Evolutionary conservation across 2,888 invertebrate genomes (phyloP).

Genomic region (Leptothorax acervorum): DNA sequence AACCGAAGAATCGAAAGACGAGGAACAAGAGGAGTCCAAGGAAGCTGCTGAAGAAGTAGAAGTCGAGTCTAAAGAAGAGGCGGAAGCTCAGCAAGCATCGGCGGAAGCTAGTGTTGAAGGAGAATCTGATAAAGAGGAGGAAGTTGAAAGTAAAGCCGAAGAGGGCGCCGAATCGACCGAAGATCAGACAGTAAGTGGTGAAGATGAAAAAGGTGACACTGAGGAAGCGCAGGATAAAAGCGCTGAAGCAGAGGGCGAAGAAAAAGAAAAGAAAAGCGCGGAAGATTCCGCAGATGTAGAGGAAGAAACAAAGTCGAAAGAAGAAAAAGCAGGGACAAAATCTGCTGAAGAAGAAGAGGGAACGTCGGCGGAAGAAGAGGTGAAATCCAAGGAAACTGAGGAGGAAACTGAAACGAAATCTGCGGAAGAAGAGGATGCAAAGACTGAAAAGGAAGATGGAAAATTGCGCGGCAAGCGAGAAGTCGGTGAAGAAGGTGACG

Average conservation of each 20-base stretch:
- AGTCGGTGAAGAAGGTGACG: conserved; percentile 59
- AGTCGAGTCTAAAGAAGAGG: conserved; percentile 64
- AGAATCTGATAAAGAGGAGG: conserved; percentile 78
- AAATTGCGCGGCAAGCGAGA: conserved; percentile 65
- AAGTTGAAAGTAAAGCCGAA: conserved; percentile 66
- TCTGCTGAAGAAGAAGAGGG: conserved; percentile 59
- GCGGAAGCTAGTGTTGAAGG: conserved; percentile 75
- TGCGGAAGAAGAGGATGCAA: conserved; percentile 52
- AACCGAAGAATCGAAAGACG: conserved; percentile 58
- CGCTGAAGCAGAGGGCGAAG: conserved; percentile 58
- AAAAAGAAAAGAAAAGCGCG: conserved; percentile 61
- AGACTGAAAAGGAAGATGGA: conserved; percentile 55
- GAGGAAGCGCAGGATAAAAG: conserved; percentile 61
- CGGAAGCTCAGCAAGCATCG: conserved; percentile 60
- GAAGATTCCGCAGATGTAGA: conserved; percentile 60
- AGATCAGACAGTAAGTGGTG: conserved; percentile 64
- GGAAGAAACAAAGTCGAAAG: conserved; percentile 44
- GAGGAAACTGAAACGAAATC: conserved; percentile 60
- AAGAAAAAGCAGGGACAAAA: conserved; percentile 29
- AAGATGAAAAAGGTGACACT: conserved; percentile 64
- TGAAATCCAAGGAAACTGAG: background rate
- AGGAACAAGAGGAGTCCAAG: conserved; percentile 49
- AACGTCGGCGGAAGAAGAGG: conserved; percentile 60
- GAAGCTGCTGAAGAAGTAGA: conserved; percentile 61
- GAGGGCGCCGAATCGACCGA: conserved; percentile 71